Evolutionary conservation across 2,797 vertebrate species (phyloP).

Genomic region (Prionace glauca): DNA sequence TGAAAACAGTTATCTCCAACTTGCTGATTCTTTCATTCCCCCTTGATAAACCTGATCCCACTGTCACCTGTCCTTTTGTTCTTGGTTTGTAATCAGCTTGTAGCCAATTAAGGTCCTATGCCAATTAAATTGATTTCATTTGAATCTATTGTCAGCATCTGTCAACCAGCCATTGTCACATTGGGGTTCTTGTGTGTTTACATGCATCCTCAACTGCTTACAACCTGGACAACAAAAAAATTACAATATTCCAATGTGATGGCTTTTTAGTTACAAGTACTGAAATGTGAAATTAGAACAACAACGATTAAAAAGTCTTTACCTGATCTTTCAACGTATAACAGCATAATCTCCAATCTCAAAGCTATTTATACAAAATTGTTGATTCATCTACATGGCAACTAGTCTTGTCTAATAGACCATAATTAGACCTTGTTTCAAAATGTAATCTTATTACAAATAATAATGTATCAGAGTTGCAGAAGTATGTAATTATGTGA

Average conservation of each 20-base stretch:
- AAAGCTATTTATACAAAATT: neutral
- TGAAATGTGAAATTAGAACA: too few species aligned
- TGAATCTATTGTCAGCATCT: neutral
- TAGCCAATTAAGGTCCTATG: neutral
- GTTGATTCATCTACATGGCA: neutral
- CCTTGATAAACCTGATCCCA: neutral
- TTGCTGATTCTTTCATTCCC: neutral
- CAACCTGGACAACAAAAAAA: neutral
- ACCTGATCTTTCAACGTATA: neutral
- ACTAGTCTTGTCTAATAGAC: neutral
- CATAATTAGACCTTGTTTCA: neutral
- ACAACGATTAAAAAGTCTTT: neutral
- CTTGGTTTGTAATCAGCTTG: neutral
- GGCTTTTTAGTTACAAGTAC: neutral
- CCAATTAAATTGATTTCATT: neutral
- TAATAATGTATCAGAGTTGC: neutral
- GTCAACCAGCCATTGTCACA: neutral
- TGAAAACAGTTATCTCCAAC: neutral
- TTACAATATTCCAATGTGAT: neutral
- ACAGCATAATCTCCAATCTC: neutral
- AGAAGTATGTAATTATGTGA: neutral
- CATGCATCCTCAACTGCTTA: neutral
- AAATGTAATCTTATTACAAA: neutral
- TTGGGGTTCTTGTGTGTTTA: neutral
- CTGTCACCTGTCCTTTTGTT: neutral